Base-by-base conservation (phyloP, 2,888 invertebrate species). In the Tetropium fuscum region DNA sequence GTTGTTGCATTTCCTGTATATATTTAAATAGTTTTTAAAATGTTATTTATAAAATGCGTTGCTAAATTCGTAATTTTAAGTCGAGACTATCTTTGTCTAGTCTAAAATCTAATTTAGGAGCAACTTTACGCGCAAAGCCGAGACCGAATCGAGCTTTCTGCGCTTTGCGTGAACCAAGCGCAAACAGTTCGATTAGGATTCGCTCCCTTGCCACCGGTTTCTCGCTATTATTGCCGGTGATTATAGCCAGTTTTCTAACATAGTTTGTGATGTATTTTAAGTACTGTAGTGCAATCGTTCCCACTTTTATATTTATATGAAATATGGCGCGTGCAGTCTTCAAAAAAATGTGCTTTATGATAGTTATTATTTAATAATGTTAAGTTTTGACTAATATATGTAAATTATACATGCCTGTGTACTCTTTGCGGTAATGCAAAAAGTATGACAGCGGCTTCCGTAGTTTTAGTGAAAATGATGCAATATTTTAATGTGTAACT, bases 41-140 rank as follows among this genome's bases (percentile, higher is more conserved):
- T 57, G 38, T 32, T 65, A 63, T 65, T 66, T 69, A 66, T 67
- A 58, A 49, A 60, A 62, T 8, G 41, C 22, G 34, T 53, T 63
- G 48, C 63, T 40, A 63, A 62, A 59, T 55, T 19, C 25, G 53
- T 49, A 60, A 51, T 57, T 51, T 40, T 61, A 69, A 68, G 60
- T 19, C 58, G 62, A 65, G 74, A 75, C 74, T 74, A 73, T 68
- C 64, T 54, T 49, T 67, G 72, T 74, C 75, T 75, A 75, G 75
- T 75, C 75, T 75, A 70, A 70, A 68, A 27, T n/a, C n/a, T n/a
- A n/a, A n/a, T n/a, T n/a, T n/a, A n/a, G n/a, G n/a, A n/a, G n/a
- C n/a, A n/a, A n/a, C n/a, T n/a, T n/a, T n/a, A n/a, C n/a, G n/a
- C n/a, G n/a, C n/a, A n/a, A n/a, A n/a, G n/a, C n/a, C n/a, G n/a